Conservation (phyloP, 2,797 vertebrate genomes). For the Pteropus rufus region DNA sequence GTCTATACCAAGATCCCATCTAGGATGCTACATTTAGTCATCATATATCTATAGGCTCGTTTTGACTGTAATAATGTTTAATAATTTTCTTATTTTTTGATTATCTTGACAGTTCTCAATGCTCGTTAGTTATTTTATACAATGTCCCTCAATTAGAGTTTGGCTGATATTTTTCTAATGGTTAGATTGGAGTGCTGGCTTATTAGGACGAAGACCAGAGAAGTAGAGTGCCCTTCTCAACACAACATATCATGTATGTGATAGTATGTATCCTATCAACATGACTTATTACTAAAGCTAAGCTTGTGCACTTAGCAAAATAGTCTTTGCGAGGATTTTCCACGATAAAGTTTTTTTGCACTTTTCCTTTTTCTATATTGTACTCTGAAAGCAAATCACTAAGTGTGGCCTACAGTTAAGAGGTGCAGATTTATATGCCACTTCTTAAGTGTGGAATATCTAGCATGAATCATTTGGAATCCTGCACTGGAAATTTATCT, state of each 20-base stretch:
- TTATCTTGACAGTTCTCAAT: background rate
- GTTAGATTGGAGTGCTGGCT: background rate
- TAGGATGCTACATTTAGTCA: background rate
- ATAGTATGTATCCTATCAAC: background rate
- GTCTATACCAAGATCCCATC: background rate
- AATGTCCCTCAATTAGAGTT: background rate
- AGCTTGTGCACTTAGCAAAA: background rate
- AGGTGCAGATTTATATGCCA: background rate
- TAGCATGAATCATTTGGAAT: background rate
- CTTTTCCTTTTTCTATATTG: background rate
- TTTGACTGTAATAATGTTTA: background rate
- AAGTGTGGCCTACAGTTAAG: background rate
- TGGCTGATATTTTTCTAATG: background rate
- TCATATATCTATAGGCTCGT: background rate
- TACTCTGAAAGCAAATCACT: background rate
- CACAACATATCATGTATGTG: accelerated
- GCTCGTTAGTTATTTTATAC: background rate
- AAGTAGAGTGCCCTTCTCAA: background rate
- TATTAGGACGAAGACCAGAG: background rate
- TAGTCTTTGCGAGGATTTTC: background rate
- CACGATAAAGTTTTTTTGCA: background rate
- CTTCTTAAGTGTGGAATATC: background rate
- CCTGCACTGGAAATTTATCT: background rate
- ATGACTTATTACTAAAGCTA: background rate
- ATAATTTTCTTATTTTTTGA: background rate